Evolutionary conservation across 2,113 vertebrate species (phyloP), one percentile per base, ranked within the genome.

Genomic region (Bufo bufo): DNA sequence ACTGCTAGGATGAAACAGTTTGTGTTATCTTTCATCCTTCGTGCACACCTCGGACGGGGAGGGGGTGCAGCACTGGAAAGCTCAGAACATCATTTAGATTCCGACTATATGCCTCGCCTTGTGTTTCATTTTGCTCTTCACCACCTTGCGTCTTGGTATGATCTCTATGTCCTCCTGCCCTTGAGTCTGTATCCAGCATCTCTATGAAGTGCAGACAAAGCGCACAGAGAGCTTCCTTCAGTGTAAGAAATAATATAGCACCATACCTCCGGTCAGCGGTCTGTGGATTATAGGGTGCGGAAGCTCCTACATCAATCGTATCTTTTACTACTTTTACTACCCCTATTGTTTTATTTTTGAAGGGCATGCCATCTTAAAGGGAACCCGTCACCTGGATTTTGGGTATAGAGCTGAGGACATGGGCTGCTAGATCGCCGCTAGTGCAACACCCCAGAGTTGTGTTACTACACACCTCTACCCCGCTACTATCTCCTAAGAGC

Each of bases 11-110:
- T 87, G 75, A 87, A 82, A 81, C 69, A 77, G 66, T 49, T 59
- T 75, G 65, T 82, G 20, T 58, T 82, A 50, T 61, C 86, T 87
- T 87, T 87, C 69, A 82, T 87, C 66, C 86, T 74, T 23, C 75
- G 79, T 59, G 69, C 87, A 72, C 58, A 78, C 43, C 65, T 77
- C 33, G 84, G 61, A 54, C 23, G 23, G 45, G 23, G 12, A 54
- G 50, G 47, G 65, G 50, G 43, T 61, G 79, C 66, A 58, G 86
- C 69, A 49, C 65, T n/a, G 56, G 19, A 82, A 82, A 33, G n/a
- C 75, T 52, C 75, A 85, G 78, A 69, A 77, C 87, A 79, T 14
- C 61, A 82, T 83, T 58, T 56, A 80, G 69, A 86, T 66, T 83
- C 85, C 11, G 0, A 0, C 58, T 85, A 5, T 66, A n/a, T 59